Base-by-base conservation (phyloP, 2,113 vertebrate genomes). In the Lepisosteus oculatus region DNA sequence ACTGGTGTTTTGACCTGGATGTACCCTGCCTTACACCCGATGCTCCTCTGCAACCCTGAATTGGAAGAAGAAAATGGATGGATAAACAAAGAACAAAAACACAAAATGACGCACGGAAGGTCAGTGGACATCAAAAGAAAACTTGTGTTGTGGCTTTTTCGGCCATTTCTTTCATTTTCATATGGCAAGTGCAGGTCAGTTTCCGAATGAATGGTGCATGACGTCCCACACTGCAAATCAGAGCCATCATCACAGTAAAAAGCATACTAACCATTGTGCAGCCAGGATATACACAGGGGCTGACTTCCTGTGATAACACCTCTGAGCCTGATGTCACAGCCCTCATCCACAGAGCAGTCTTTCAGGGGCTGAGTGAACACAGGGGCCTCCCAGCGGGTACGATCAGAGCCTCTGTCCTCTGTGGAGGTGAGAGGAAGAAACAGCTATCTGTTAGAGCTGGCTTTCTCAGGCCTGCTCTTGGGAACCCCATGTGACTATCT, bases 231-330 rank as follows among this genome's bases (percentile, higher is more conserved):
- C 44, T 11, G 56, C 29, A 42, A 47, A 68, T 12, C 64, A 54
- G 3, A 12, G 7, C 41, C 43, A 17, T 29, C 7, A 9, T n/a
- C 43, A 41, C 8, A 15, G 42, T 5, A 8, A 67, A 65, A 56
- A 3, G 66, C 68, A 51, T 59, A 59, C 88, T 87, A 74, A 90
- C 90, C 90, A 76, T 91, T 92, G 76, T 92, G 90, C 66, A 89
- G 54, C 90, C 89, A 90, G 1, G 76, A 82, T 63, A 87, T 78
- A 51, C 55, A 81, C 66, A 90, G 77, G 0, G 90, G 88, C 72
- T 77, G 80, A 72, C 76, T 80, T 43, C 90, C 89, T 1, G 74
- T 63, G 64, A 91, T 65, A 62, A 74, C 67, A 0, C 83, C 89
- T 4, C 68, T 66, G 8, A 92, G 73, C 0, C 29, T 79, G 76